These are phyloP conservation scores for Neopelma chrysocephalum DNA, from an alignment of 2,797 vertebrate species.

Conservation along the genomic window DNA sequence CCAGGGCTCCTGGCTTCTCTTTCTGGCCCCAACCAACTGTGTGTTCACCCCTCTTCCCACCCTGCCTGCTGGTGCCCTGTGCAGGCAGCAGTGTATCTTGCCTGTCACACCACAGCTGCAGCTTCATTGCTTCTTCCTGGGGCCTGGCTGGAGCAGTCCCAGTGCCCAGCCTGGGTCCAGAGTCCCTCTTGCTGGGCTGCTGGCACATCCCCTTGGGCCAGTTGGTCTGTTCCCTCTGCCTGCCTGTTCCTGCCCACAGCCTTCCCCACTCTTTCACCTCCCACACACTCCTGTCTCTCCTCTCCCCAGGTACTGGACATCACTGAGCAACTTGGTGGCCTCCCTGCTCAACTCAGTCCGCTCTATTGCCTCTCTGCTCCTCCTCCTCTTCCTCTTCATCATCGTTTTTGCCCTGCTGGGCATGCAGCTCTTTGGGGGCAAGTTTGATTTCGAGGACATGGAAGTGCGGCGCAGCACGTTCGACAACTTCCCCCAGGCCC, in stretches of 20 bases:
- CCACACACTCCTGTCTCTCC: not conserved
- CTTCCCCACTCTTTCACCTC: not conserved
- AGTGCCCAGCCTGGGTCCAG: not conserved
- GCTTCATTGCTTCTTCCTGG: not conserved
- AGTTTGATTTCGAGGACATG: constrained; percentile 89
- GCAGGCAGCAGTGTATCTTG: not conserved
- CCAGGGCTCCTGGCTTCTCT: not conserved
- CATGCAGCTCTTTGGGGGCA: constrained; percentile 98
- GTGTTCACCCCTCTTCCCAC: not conserved
- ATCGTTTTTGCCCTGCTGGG: constrained; percentile 94
- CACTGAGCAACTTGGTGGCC: constrained; percentile 92
- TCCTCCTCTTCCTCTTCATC: constrained; percentile 97
- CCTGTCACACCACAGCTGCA: not conserved
- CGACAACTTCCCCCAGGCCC: constrained; percentile 95
- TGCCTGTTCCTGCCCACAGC: not conserved
- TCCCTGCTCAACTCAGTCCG: constrained; percentile 96
- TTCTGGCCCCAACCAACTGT: not conserved
- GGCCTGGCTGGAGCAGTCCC: not conserved
- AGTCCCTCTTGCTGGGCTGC: not conserved
- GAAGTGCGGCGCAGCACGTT: constrained; percentile 90
- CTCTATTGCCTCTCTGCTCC: constrained; percentile 94
- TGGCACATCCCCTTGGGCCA: not conserved
- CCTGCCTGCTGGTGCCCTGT: not conserved
- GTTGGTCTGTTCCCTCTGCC: not conserved
- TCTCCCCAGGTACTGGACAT: constrained; percentile 89